Evolutionary conservation across 2,113 vertebrate species (phyloP).

Genomic region (cat (Felis catus)): F.catus_Fca126_mat1.0 CM031420.1:98978501-98979000

Average conservation of each 20-base stretch:
- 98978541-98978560: neutral
- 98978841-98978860: neutral
- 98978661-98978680: neutral
- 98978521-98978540: neutral
- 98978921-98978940: neutral
- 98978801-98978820: neutral
- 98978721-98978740: neutral
- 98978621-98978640: neutral
- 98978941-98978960: neutral
- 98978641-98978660: neutral
- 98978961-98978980: neutral
- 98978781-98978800: neutral
- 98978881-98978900: neutral
- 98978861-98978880: neutral
- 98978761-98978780: neutral
- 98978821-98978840: neutral
- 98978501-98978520: neutral
- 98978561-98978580: neutral
- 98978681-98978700: neutral
- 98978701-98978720: neutral
- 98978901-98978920: neutral
- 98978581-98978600: neutral
- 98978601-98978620: neutral
- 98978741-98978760: neutral
- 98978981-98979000: neutral